Conservation (phyloP, 2,113 vertebrate species). For the Pseudolaguvia tuberculata region DNA sequence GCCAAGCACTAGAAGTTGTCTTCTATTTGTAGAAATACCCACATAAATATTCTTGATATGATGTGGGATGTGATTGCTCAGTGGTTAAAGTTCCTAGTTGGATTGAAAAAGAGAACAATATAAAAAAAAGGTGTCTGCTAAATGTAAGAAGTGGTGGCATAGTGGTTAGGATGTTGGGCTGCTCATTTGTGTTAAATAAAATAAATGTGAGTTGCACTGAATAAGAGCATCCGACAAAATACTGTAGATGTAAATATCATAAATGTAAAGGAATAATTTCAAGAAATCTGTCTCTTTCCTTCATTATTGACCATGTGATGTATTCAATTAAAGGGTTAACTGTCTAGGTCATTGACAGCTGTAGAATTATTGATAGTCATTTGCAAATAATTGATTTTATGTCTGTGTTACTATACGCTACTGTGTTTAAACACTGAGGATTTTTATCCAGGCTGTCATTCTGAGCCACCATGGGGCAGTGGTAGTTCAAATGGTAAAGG, state of each 20-base stretch:
- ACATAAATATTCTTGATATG: background rate
- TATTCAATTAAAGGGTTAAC: slow-evolving; percentile 66
- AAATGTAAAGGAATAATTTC: background rate
- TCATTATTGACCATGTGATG: slow-evolving; percentile 48
- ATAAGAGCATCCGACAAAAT: too few relatives aligned
- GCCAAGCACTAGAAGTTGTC: background rate
- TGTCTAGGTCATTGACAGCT: slow-evolving; percentile 55
- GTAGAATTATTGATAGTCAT: slow-evolving; percentile 64
- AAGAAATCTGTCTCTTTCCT: background rate
- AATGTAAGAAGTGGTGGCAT: too few relatives aligned
- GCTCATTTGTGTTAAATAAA: too few relatives aligned
- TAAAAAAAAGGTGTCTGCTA: too few relatives aligned
- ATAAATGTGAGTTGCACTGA: too few relatives aligned
- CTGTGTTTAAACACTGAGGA: slow-evolving; percentile 28
- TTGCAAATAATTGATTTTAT: slow-evolving; percentile 56
- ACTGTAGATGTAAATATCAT: too few relatives aligned
- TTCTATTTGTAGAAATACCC: slow-evolving; percentile 8
- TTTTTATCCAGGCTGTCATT: slow-evolving; percentile 23
- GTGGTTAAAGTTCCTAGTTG: too few relatives aligned
- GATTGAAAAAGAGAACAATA: too few relatives aligned
- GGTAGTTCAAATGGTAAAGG: too few relatives aligned
- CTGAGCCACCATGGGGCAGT: too few relatives aligned
- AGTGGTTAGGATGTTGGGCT: too few relatives aligned
- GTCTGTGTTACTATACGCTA: slow-evolving; percentile 53
- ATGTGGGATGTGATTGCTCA: too few relatives aligned